A percentile compares a stretch with the other conserved stretches of the same genome.
Conservation (phyloP, 1,140 invertebrate genomes). For the Tachypleus tridentatus region DNA sequence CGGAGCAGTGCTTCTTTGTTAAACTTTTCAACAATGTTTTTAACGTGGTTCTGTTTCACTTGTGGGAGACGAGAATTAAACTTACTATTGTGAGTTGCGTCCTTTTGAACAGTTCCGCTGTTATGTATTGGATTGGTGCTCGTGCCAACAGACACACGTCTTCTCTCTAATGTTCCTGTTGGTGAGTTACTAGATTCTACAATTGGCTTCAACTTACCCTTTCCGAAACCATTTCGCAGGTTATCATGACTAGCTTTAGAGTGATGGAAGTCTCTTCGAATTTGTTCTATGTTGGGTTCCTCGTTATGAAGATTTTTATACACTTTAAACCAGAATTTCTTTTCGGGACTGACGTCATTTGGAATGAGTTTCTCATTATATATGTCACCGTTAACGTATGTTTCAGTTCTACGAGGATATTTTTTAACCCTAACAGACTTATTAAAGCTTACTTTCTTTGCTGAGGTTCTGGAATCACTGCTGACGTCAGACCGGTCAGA, state of each 20-base stretch:
- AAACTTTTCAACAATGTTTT: conserved; percentile 17
- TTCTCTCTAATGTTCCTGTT: too few species aligned
- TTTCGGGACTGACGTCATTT: conserved; percentile 8
- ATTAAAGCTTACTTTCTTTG: conserved; percentile 22
- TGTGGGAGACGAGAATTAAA: conserved; percentile 14
- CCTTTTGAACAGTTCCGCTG: too few species aligned
- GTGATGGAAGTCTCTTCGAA: conserved; percentile 1
- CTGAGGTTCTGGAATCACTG: conserved; percentile 9
- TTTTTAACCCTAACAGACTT: conserved; percentile 19
- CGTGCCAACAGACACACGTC: too few species aligned
- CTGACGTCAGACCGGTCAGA: conserved; percentile 15
- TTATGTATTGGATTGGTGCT: too few species aligned
- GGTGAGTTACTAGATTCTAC: conserved; percentile 14
- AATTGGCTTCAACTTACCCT: conserved; percentile 5
- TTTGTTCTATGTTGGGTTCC: conserved; percentile 10
- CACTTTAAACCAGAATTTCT: conserved; percentile 20
- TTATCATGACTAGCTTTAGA: conserved; percentile 13
- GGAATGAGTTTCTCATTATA: conserved; percentile 3
- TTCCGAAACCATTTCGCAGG: not conserved
- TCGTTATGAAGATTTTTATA: conserved; percentile 19
- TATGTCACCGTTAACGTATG: not conserved
- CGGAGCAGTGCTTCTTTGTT: conserved; percentile 18
- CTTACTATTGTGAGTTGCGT: conserved; percentile 6
- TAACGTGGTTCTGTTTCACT: conserved; percentile 15
- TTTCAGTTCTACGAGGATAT: conserved; percentile 11